These are phyloP conservation scores for Atherinomorus stipes DNA, from an alignment of 2,113 vertebrate genomes.

Conservation along the genomic window DNA sequence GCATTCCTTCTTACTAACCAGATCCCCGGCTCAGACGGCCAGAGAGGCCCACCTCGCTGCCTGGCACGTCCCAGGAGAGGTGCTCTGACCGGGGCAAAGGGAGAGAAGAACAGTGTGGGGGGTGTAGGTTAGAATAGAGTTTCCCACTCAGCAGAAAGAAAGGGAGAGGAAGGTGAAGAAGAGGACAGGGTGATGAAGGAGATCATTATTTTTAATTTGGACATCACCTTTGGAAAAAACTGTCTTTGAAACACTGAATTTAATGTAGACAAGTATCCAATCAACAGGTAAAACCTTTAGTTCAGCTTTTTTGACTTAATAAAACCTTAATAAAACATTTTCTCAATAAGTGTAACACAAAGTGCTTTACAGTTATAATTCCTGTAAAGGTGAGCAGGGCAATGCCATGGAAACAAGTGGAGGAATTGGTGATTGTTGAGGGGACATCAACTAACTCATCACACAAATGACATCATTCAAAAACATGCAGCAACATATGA, in stretches of 20 bases:
- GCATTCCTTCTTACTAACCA: constrained; percentile 64
- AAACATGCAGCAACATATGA: no score
- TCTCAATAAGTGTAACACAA: no score
- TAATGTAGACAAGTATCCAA: background rate
- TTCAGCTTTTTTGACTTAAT: background rate
- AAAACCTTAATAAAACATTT: no score
- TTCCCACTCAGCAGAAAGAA: constrained; percentile 49
- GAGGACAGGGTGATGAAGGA: constrained; percentile 42
- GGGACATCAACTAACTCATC: no score
- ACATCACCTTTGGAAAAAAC: background rate
- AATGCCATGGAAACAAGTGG: no score
- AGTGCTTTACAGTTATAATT: no score
- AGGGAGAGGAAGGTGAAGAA: constrained; percentile 54
- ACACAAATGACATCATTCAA: no score
- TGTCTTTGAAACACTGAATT: background rate
- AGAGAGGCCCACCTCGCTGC: constrained; percentile 62
- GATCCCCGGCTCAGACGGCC: constrained; percentile 56
- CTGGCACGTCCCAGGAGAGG: constrained; percentile 64
- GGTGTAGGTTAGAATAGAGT: constrained; percentile 28
- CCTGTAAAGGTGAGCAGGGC: no score
- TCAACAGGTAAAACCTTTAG: constrained; percentile 5
- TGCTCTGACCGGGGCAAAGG: constrained; percentile 64
- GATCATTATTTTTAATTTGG: background rate
- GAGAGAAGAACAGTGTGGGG: constrained; percentile 12
- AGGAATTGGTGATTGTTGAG: no score